A percentile compares a stretch with the other conserved stretches of the same genome.
phyloP scores from a whole-genome alignment of 2,113 vertebrate species.

The Isichthys henryi region DNA sequence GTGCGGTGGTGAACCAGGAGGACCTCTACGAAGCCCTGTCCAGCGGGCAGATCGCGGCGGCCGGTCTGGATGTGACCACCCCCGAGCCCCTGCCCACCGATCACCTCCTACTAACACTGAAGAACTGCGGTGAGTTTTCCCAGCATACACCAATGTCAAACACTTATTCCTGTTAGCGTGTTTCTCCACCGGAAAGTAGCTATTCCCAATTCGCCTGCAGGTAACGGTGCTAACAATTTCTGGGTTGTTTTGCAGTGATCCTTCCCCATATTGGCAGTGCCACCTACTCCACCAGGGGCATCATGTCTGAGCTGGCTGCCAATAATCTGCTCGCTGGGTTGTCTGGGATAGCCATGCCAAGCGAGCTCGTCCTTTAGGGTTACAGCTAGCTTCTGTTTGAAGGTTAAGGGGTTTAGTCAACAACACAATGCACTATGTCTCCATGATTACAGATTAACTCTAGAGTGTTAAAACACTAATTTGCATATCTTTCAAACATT shows the following conservation, averaged over 20 bases:
- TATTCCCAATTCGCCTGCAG: neutral
- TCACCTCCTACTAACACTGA: constrained; percentile 56
- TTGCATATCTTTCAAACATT: neutral
- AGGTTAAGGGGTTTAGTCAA: neutral
- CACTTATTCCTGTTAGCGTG: neutral
- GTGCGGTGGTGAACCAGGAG: constrained; percentile 59
- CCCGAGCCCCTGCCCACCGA: constrained; percentile 61
- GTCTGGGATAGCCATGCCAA: constrained; percentile 56
- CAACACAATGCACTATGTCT: neutral
- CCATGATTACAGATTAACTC: neutral
- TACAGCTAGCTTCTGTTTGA: neutral
- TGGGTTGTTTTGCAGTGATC: constrained; percentile 45
- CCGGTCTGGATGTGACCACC: constrained; percentile 53
- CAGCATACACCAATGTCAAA: neutral
- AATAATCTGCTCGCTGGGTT: constrained; percentile 62
- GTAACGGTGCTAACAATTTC: neutral
- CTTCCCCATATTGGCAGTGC: constrained; percentile 64
- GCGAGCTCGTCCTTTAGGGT: constrained; percentile 50
- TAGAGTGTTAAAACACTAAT: neutral
- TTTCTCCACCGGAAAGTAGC: neutral
- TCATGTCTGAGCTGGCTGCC: constrained; percentile 61
- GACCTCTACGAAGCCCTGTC: constrained; percentile 56
- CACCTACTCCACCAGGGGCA: constrained; percentile 58
- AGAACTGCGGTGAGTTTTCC: constrained; percentile 54
- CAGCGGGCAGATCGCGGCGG: constrained; percentile 52